These are phyloP conservation scores for Leucania comma DNA, from an alignment of 2,888 invertebrate species.

Conservation along the genomic window DNA sequence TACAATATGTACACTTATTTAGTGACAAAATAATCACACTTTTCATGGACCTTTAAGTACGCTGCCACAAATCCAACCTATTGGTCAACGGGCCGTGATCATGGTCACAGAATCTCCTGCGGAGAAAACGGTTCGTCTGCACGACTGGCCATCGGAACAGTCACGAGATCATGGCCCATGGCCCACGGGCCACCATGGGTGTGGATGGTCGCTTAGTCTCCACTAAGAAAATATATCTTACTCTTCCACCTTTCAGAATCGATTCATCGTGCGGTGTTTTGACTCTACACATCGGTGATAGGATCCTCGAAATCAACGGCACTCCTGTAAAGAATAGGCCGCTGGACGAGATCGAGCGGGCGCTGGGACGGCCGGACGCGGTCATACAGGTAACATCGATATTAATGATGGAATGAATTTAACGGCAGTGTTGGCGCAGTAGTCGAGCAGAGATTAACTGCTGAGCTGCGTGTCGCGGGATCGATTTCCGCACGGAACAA, in stretches of 20 bases:
- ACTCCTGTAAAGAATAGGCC: slow-evolving; percentile 95
- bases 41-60: not conserved
- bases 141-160: too few relatives aligned
- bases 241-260: slow-evolving; percentile 89
- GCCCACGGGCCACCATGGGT: too few relatives aligned
- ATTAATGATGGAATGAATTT: too few relatives aligned
- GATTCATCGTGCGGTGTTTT: slow-evolving; percentile 95
- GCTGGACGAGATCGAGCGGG: slow-evolving; percentile 94
- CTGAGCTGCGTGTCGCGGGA: too few relatives aligned
- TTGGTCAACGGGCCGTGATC: not conserved
- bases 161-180: not conserved
- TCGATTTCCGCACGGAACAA: too few relatives aligned
- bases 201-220: not conserved
- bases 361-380: slow-evolving; percentile 93
- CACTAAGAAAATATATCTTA: too few relatives aligned
- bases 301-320: slow-evolving; percentile 98
- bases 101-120: not conserved
- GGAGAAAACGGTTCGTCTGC: too few relatives aligned
- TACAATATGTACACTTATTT: not conserved
- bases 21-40: not conserved
- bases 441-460: too few relatives aligned
- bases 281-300: slow-evolving; percentile 97
- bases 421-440: too few relatives aligned
- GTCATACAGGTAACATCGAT: slow-evolving; percentile 90
- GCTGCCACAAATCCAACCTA: not conserved